These are phyloP conservation scores for Porites divaricata DNA, from an alignment of 92 coral and sea anemone genomes.

Conservation along the genomic window DNA sequence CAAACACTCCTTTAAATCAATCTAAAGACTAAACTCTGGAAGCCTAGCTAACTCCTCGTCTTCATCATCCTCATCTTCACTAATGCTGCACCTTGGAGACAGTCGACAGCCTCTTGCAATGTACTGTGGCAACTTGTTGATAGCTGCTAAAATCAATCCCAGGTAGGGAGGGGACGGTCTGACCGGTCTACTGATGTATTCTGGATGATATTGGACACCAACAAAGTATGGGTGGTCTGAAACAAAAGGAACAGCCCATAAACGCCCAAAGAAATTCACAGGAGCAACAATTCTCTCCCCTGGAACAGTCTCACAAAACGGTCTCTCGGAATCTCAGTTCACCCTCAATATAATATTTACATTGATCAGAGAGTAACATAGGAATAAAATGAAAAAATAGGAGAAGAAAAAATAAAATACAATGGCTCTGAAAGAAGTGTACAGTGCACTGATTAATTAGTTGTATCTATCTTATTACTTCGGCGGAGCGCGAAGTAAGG, in stretches of 20 bases:
- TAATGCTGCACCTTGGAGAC: slow-evolving; percentile 90
- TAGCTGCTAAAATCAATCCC: slow-evolving; percentile 92
- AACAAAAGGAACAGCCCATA: not conserved
- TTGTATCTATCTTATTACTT: too few relatives aligned
- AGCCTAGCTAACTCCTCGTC: slow-evolving; percentile 46
- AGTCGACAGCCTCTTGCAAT: slow-evolving; percentile 90
- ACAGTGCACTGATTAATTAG: too few relatives aligned
- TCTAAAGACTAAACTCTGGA: slow-evolving; percentile 15
- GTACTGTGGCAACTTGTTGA: slow-evolving; percentile 86
- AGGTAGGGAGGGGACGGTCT: slow-evolving; percentile 97
- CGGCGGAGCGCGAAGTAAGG: too few relatives aligned
- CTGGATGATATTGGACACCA: slow-evolving; percentile 99
- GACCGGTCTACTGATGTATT: slow-evolving; percentile 95
- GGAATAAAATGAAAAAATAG: too few relatives aligned
- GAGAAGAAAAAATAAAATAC: too few relatives aligned
- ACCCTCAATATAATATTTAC: too few relatives aligned
- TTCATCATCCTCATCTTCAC: slow-evolving; percentile 78
- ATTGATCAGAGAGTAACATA: too few relatives aligned
- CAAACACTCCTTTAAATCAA: not conserved
- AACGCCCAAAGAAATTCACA: too few relatives aligned
- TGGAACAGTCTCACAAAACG: too few relatives aligned
- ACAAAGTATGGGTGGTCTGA: slow-evolving; percentile 94
- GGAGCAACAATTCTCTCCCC: too few relatives aligned
- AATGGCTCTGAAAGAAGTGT: too few relatives aligned
- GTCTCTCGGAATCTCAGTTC: too few relatives aligned